Evolutionary conservation across 1,140 invertebrate species (phyloP).

Genomic region (Euglossa dilemma): DNA sequence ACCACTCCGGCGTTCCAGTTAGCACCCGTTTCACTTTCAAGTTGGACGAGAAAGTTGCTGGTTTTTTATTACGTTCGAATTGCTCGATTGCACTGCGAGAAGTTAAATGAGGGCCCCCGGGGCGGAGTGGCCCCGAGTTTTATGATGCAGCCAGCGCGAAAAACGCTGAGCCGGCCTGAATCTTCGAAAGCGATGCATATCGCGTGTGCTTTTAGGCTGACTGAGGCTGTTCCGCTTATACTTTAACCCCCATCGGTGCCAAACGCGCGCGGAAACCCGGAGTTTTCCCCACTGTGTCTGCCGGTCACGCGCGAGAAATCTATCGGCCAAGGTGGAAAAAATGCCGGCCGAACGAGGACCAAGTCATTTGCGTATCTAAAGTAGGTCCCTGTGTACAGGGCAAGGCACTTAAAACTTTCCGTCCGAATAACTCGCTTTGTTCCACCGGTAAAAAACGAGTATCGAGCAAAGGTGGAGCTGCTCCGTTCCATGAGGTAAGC

Average conservation of each 20-base stretch:
- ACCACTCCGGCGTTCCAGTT: not conserved
- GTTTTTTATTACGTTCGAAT: conserved; percentile 57
- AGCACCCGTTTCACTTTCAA: not conserved
- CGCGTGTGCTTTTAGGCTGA: not conserved
- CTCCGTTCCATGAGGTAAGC: no score
- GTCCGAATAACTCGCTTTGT: no score
- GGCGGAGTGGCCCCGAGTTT: conserved; percentile 32
- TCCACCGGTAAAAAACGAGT: no score
- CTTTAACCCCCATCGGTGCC: not conserved
- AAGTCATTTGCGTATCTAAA: no score
- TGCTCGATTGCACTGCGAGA: conserved; percentile 44
- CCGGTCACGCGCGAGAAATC: no score
- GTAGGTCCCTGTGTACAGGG: no score
- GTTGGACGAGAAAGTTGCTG: conserved; percentile 38
- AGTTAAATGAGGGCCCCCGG: conserved; percentile 53
- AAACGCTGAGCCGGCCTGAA: not conserved
- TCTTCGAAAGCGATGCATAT: conserved; percentile 11
- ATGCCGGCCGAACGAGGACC: no score
- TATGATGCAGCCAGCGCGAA: conserved; percentile 8
- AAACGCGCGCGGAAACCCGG: no score
- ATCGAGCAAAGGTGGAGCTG: no score
- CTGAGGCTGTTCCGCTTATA: not conserved
- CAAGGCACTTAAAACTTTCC: no score
- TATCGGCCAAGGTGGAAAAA: no score
- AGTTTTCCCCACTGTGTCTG: no score